Evolutionary conservation across 2,113 vertebrate genomes (phyloP).

Genomic region (Heterocephalus glaber): DNA sequence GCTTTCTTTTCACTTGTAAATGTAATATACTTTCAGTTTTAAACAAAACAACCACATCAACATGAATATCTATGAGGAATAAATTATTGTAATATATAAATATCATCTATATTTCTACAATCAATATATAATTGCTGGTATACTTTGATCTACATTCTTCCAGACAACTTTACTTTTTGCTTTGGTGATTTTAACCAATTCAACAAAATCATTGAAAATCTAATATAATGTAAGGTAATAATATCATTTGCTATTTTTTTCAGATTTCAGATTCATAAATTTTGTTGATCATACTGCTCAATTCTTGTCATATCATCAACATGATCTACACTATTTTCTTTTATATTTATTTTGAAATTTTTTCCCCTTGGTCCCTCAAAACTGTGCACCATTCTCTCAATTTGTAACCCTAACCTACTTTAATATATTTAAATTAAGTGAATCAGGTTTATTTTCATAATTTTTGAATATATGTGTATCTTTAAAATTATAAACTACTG

Average conservation of each 20-base stretch:
- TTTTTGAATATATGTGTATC: not conserved
- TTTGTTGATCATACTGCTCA: not conserved
- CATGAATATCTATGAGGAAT: not conserved
- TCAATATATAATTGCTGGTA: not conserved
- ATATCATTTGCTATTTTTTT: not conserved
- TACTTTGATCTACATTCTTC: not conserved
- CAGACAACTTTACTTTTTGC: not conserved
- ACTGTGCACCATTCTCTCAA: not conserved
- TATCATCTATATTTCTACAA: not conserved
- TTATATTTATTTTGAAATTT: not conserved
- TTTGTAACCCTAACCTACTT: not conserved
- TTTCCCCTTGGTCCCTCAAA: not conserved
- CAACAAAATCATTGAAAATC: not conserved
- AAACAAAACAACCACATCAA: not conserved
- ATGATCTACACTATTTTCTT: not conserved
- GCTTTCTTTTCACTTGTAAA: not conserved
- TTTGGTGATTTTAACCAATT: not conserved
- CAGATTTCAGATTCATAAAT: not conserved
- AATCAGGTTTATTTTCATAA: not conserved
- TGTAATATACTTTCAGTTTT: not conserved
- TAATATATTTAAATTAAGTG: constrained; percentile 4
- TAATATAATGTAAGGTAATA: not conserved
- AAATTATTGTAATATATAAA: not conserved
- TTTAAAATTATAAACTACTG: not conserved
- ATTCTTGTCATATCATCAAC: not conserved